Base-by-base conservation (phyloP, 2,888 invertebrate species). In the Abrostola tripartita region DNA sequence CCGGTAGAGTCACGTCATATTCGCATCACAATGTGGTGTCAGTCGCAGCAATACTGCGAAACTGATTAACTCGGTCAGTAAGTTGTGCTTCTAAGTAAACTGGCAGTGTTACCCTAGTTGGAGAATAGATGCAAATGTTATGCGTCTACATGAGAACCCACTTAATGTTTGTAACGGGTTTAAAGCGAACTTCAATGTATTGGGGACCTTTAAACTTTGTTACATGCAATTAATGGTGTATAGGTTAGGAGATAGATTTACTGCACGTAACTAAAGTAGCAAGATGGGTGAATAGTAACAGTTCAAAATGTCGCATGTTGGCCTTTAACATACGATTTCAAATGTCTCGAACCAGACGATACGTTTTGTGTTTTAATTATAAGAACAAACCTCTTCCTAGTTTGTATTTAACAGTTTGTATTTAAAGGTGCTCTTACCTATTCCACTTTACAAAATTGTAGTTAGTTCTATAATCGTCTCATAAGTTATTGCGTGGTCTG, bases 151-250 rank as follows among this genome's bases (percentile, higher is more conserved):
- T 14, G 60, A 61, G 62, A 74, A 69, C 35, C 62, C 71, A 77
- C 78, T 78, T 77, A 77, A n/a, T 11, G 65, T 66, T 69, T 62
- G 72, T 70, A 77, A 76, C 74, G 66, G 75, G 71, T 73, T 68
- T 71, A 61, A 71, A 83, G 75, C 78, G 76, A 75, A 75, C 80
- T 82, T 81, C 79, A 69, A 76, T 81, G 86, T 84, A 78, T 74
- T 68, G 65, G 65, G 74, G 76, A 86, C 81, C 83, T 85, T 81
- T 83, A 70, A 83, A 84, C 83, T 71, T 66, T 51, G 57, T 40
- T 76, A 58, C 68, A 61, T 42, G 60, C 42, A 40, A 24, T 68
- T 56, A 65, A 60, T 53, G 58, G 57, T 37, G 11, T 37, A 37
- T 38, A 50, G 37, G 50, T 44, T 56, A 24, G 12, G 6, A 6